Percentiles rank a stretch among this genome's conserved stretches.
phyloP scores from a whole-genome alignment of 2,113 vertebrate genomes.

The Clupea harengus region DNA sequence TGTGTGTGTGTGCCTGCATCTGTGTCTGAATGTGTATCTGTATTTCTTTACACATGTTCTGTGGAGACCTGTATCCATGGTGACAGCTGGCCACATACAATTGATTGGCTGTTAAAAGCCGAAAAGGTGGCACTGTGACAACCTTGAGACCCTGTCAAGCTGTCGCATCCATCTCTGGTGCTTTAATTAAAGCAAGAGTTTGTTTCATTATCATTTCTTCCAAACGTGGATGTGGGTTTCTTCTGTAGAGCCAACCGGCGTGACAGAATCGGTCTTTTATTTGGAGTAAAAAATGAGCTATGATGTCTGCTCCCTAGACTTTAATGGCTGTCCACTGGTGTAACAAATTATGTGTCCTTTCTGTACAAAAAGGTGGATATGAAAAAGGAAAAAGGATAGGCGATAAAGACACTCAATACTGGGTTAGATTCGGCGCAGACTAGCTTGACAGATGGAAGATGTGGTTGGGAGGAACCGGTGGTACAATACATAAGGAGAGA shows the following conservation, averaged over 20 bases:
- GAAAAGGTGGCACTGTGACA: constrained; percentile 38
- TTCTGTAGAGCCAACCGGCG: background rate
- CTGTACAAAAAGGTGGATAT: background rate
- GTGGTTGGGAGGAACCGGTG: background rate
- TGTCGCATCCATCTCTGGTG: constrained; percentile 46
- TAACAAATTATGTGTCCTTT: background rate
- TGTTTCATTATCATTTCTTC: background rate
- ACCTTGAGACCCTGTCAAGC: constrained; percentile 42
- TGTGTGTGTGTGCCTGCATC: background rate
- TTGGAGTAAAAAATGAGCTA: constrained; percentile 22
- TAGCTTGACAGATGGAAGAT: constrained; percentile 10
- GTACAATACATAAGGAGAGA: background rate
- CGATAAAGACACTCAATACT: constrained; percentile 3
- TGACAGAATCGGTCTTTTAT: background rate
- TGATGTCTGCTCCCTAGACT: background rate
- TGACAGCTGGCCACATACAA: constrained; percentile 45
- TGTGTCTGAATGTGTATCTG: background rate
- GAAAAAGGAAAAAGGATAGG: background rate
- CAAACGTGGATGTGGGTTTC: background rate
- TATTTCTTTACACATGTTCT: constrained; percentile 23
- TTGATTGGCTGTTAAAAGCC: constrained; percentile 37
- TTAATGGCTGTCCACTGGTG: constrained; percentile 7
- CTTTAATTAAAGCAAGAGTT: background rate
- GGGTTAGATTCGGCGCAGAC: background rate
- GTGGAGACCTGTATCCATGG: constrained; percentile 52